Conservation (phyloP, 2,113 vertebrate species). For the Otocyon megalotis region DNA sequence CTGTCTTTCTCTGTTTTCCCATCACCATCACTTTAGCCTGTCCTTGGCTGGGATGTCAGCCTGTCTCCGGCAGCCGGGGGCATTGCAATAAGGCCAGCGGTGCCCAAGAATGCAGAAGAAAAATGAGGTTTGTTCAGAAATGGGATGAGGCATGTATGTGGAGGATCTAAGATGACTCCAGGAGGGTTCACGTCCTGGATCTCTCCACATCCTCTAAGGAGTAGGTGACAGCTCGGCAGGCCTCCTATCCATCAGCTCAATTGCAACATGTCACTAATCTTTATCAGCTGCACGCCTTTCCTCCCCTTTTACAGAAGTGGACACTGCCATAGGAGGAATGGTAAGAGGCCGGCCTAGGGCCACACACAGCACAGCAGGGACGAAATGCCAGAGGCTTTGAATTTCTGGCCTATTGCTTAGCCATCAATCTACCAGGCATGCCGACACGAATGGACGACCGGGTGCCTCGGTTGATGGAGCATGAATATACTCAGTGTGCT, state of each 20-base stretch:
- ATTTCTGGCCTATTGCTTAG: background rate
- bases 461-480: background rate
- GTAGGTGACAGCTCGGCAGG: background rate
- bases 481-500: background rate
- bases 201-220: background rate
- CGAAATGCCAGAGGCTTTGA: background rate
- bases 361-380: conserved; percentile 22
- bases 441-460: background rate
- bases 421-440: background rate
- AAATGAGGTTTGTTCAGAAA: background rate
- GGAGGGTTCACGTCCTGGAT: background rate
- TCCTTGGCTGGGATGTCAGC: background rate
- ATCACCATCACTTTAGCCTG: background rate
- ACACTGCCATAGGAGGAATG: background rate
- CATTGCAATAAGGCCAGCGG: background rate
- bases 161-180: background rate
- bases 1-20: background rate
- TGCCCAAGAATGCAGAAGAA: background rate
- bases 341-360: conserved; percentile 14
- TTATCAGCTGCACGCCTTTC: conserved; percentile 39
- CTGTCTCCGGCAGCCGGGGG: background rate
- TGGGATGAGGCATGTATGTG: background rate
- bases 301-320: background rate
- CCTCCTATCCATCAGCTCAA: conserved; percentile 47
- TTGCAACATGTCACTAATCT: conserved; percentile 34